A percentile compares a stretch with the other conserved stretches of the same genome.
phyloP scores from a whole-genome alignment of 2,888 invertebrate species.

The Oligia fasciuncula region DNA sequence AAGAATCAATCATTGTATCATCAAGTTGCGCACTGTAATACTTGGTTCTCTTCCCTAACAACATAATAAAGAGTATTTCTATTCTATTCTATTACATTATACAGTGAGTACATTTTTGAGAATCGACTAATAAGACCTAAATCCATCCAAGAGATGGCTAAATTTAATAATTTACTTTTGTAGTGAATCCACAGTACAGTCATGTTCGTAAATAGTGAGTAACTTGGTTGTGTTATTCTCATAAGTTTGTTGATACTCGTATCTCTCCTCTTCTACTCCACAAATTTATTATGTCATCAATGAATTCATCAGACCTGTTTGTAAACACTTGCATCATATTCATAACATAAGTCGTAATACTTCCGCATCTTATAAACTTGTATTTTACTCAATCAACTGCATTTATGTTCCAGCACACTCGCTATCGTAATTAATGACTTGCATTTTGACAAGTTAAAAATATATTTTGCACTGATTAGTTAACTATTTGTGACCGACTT shows the following conservation, averaged over 20 bases:
- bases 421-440: not conserved
- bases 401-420: not conserved
- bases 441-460: not conserved
- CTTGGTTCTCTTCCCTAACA: too few relatives aligned
- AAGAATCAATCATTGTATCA: too few relatives aligned
- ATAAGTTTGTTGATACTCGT: not conserved
- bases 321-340: constrained; percentile 19
- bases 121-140: not conserved
- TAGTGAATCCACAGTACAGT: not conserved
- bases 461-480: not conserved
- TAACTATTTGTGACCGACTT: too few relatives aligned
- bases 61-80: too few relatives aligned
- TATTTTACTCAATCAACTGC: constrained; percentile 5
- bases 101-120: too few relatives aligned
- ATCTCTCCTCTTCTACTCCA: not conserved
- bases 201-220: not conserved
- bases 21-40: too few relatives aligned
- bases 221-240: not conserved
- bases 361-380: constrained; percentile 4
- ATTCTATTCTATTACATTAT: too few relatives aligned
- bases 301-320: constrained; percentile 29
- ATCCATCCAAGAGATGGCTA: not conserved
- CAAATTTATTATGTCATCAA: constrained; percentile 25
- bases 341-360: not conserved
- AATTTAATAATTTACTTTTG: not conserved